A percentile compares a stretch with the other conserved stretches of the same genome.
phyloP scores from a whole-genome alignment of 2,113 vertebrate genomes.

The Uropsilus gracilis region DNA sequence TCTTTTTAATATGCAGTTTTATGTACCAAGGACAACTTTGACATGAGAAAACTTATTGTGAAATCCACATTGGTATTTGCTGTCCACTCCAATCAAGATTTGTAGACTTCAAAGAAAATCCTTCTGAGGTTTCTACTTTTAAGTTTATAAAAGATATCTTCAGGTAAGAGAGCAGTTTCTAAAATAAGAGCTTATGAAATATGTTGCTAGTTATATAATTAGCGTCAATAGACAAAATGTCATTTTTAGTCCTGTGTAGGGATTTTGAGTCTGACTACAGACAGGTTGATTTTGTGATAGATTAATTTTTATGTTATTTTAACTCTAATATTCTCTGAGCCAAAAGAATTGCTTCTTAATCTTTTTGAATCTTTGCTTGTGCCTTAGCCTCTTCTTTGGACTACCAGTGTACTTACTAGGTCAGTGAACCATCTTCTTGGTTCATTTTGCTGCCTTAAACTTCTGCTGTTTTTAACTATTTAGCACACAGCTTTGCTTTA shows the following conservation, averaged over 20 bases:
- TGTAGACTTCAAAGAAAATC: slow-evolving; percentile 10
- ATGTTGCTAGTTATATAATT: not conserved
- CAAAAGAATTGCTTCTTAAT: not conserved
- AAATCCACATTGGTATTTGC: slow-evolving; percentile 47
- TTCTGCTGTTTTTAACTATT: not conserved
- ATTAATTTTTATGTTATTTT: slow-evolving; percentile 58
- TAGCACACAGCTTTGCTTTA: slow-evolving; percentile 16
- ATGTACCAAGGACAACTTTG: not conserved
- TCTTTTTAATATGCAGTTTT: slow-evolving; percentile 11
- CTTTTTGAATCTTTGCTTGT: slow-evolving; percentile 2
- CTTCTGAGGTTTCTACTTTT: not conserved
- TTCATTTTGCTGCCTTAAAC: not conserved
- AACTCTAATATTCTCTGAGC: slow-evolving; percentile 37
- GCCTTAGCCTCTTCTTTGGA: not conserved
- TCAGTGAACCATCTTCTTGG: not conserved
- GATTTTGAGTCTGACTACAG: not conserved
- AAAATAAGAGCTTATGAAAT: slow-evolving; percentile 26
- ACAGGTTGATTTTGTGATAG: slow-evolving; percentile 23
- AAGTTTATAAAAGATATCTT: slow-evolving; percentile 53
- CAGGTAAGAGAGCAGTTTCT: slow-evolving; percentile 44
- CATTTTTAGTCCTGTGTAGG: not conserved
- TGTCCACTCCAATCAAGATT: slow-evolving; percentile 11
- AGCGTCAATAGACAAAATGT: not conserved
- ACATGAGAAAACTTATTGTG: slow-evolving; percentile 45
- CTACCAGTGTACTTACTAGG: not conserved